A percentile compares a stretch with the other conserved stretches of the same genome.
These are phyloP conservation scores for Caenorhabditis doughertyi DNA, from an alignment of 2,888 invertebrate genomes.

Conservation along the genomic window DNA sequence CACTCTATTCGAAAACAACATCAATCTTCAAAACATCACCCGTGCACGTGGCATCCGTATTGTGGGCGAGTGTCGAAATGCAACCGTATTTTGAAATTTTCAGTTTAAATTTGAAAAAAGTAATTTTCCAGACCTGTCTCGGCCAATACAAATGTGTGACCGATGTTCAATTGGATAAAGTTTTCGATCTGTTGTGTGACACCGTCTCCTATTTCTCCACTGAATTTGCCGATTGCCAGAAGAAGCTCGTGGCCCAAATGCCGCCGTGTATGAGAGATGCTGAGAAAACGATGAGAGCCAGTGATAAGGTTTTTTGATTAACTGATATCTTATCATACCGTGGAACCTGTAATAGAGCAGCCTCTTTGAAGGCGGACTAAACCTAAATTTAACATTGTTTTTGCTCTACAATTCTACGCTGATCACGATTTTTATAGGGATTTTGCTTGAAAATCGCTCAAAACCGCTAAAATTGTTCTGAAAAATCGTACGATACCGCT, in stretches of 20 bases:
- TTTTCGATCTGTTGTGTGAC: conserved; percentile 42
- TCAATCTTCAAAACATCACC: conserved; percentile 39
- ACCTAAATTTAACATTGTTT: no score
- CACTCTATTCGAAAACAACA: conserved; percentile 11
- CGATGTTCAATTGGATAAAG: conserved; percentile 39
- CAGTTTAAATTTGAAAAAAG: neutral
- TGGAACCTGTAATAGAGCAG: no score
- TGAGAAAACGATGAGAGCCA: neutral
- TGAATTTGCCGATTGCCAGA: conserved; percentile 46
- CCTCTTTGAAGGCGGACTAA: no score
- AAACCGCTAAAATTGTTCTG: no score
- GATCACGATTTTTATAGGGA: no score
- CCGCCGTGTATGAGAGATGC: conserved; percentile 54
- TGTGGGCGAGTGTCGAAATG: conserved; percentile 37
- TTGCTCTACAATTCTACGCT: no score
- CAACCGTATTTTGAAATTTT: no score
- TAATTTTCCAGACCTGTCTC: conserved; percentile 47
- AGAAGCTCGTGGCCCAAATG: conserved; percentile 32
- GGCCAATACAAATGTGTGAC: conserved; percentile 27
- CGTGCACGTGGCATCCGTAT: conserved; percentile 51
- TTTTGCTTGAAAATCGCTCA: no score
- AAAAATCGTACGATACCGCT: no score
- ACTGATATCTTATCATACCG: no score
- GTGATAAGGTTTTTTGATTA: neutral
- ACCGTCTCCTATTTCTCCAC: conserved; percentile 50